These are phyloP conservation scores for Ophiodon elongatus DNA, from an alignment of 2,113 vertebrate species.

Conservation along the genomic window DNA sequence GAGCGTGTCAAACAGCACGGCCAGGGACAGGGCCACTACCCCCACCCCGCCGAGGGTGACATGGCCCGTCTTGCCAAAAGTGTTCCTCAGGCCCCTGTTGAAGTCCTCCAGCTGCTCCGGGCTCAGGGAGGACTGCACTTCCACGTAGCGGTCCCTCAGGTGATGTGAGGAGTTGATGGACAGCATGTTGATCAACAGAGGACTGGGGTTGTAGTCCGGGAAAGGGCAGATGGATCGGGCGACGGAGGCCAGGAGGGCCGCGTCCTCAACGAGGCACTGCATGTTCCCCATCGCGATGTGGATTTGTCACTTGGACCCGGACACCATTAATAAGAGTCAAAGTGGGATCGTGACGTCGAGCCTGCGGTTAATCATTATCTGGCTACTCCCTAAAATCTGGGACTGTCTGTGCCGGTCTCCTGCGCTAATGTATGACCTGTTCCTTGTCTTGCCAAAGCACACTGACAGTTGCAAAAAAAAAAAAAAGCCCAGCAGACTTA, in stretches of 20 bases:
- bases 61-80: slow-evolving; percentile 42
- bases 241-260: background rate
- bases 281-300: slow-evolving; percentile 20
- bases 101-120: slow-evolving; percentile 51
- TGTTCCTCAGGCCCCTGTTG: slow-evolving; percentile 48
- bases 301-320: background rate
- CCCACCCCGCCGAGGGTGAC: slow-evolving; percentile 48
- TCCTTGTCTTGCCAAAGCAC: background rate
- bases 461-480: background rate
- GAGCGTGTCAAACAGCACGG: slow-evolving; percentile 58
- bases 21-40: slow-evolving; percentile 59
- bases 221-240: slow-evolving; percentile 57
- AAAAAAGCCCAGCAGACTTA: background rate
- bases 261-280: background rate
- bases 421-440: background rate
- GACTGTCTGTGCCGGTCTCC: too few species aligned
- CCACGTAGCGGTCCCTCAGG: slow-evolving; percentile 34
- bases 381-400: background rate
- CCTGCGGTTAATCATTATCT: slow-evolving; percentile 2
- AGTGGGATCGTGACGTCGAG: background rate
- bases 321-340: background rate
- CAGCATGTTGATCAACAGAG: slow-evolving; percentile 6
- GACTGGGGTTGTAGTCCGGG: slow-evolving; percentile 30
- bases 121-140: slow-evolving; percentile 48
- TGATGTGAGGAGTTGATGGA: slow-evolving; percentile 25